phyloP scores from a whole-genome alignment of 1,140 invertebrate genomes.

The Trichonephila inaurata region DNA sequence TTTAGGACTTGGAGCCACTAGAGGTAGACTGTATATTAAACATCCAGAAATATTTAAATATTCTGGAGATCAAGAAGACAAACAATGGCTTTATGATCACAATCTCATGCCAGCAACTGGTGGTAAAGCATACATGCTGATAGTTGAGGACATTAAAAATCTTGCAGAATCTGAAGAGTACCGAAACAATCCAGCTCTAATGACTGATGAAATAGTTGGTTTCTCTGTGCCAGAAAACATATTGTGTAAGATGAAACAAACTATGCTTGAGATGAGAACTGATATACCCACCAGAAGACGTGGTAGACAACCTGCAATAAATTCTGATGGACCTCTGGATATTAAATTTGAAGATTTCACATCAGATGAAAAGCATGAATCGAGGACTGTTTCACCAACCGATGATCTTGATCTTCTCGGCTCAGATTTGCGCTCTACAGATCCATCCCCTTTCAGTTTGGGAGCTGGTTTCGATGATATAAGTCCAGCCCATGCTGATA shows the following conservation, averaged over 20 bases:
- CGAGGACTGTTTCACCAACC: constrained; percentile 74
- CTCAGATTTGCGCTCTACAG: constrained; percentile 68
- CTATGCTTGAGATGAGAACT: constrained; percentile 81
- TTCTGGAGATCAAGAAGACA: constrained; percentile 89
- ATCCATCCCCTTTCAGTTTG: constrained; percentile 76
- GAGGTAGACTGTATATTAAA: constrained; percentile 88
- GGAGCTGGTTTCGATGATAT: constrained; percentile 77
- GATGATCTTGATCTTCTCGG: constrained; percentile 77
- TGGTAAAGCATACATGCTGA: constrained; percentile 89
- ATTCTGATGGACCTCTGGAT: constrained; percentile 2
- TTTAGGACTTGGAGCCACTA: constrained; percentile 87
- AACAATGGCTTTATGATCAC: constrained; percentile 89
- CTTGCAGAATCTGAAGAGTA: constrained; percentile 87
- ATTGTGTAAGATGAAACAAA: constrained; percentile 85
- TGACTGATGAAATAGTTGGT: constrained; percentile 86
- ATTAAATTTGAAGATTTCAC: constrained; percentile 64
- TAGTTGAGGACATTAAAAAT: constrained; percentile 90
- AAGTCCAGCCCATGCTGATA: constrained; percentile 76
- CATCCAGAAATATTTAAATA: constrained; percentile 89
- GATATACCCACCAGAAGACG: constrained; percentile 78
- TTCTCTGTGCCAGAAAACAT: constrained; percentile 88
- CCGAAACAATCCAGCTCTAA: constrained; percentile 85
- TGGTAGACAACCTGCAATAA: constrained; percentile 49
- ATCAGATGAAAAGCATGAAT: constrained; percentile 70
- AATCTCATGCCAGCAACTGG: constrained; percentile 89